Evolutionary conservation across 2,113 vertebrate genomes (phyloP), one percentile per base, ranked within the genome.

Genomic region (Paraplagusia blochii): DNA sequence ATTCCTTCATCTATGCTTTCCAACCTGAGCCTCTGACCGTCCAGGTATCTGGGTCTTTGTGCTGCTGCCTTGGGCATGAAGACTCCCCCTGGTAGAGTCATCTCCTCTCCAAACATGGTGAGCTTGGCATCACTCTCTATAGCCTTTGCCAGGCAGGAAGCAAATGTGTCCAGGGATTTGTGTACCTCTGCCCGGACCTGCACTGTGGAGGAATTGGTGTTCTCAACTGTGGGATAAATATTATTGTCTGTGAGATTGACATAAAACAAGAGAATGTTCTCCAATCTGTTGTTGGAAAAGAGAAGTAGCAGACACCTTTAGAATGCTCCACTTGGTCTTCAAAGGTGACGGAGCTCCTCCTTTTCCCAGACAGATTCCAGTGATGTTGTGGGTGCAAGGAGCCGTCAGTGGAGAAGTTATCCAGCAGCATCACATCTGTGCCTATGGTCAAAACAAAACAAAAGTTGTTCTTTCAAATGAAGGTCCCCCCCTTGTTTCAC

Each of bases 1-100:
- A 91, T 93, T 60, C 95, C 96, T 87, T 99, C 97, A 34, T 97
- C 94, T 0, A 99, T 99, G 73, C 96, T 99, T 82, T 98, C 93
- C 85, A 98, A 69, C 76, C 92, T 91, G 56, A 94, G 89, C 83
- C 92, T 93, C 79, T 96, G 94, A 13, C 89, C 89, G 2, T 88
- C 85, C 6, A 89, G 90, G 57, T 90, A 90, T 15, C 93, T 90
- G 64, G 85, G 87, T 54, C 91, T 89, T 10, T 82, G 88, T 0
- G 79, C 29, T 0, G 65, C 29, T 0, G 65, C 46, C 56, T 92
- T 81, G 0, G 44, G 58, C 0, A 83, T 70, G 5, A 92, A 82
- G 44, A 93, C 56, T 36, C 87, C 88, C 55, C 82, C 90, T 0
- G 91, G 76, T 50, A 93, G 69, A 47, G 88, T 55, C 17, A 86